Base-by-base conservation (phyloP, 1,140 invertebrate species). In the Cheumatopsyche charites region DNA sequence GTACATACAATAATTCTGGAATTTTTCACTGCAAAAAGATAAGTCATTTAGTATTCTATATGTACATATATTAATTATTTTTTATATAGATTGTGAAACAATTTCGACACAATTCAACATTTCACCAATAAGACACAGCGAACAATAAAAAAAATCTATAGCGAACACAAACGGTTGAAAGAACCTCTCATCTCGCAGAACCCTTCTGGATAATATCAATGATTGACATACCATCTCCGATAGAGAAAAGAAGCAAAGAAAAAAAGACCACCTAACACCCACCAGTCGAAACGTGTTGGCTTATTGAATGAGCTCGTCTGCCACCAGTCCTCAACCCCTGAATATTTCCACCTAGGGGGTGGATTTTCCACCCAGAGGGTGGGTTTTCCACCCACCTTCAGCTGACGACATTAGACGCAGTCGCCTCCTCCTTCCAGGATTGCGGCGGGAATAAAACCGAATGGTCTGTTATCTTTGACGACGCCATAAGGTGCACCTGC, bases 401-500 rank as follows among this genome's bases (percentile, higher is more conserved):
- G 23, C 29, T 45, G 36, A 12, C 12, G 65, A 67, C 65, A 67
- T 67, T 61, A 61, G 67, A n/a, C 49, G 49, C 45, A 49, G 29
- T 43, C 29, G 19, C 13, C 55, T 23, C 23, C 55, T 58, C 9
- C 55, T 58, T 58, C 21, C 25, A 15, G 36, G 49, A 69, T 69
- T 69, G 67, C 52, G 67, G 67, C 52, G 67, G 67, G 52, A 69
- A 69, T 69, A 69, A 72, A 75, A 52, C 66, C 67, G 67, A 75
- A 75, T 75, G 73, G 73, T 65, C 73, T 75, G 70, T 75, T 75
- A 75, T 75, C 71, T 75, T 75, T 75, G 67, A 75, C 71, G 67
- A 70, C 66, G 61, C 62, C 66, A 72, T 75, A 72, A 75, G 70
- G 67, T 69, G 73, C 73, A 75, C 73, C 73, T 75, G 73, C 70